Evolutionary conservation across 2,113 vertebrate genomes (phyloP), one percentile per base, ranked within the genome.

Genomic region (Psephotus haematonotus): DNA sequence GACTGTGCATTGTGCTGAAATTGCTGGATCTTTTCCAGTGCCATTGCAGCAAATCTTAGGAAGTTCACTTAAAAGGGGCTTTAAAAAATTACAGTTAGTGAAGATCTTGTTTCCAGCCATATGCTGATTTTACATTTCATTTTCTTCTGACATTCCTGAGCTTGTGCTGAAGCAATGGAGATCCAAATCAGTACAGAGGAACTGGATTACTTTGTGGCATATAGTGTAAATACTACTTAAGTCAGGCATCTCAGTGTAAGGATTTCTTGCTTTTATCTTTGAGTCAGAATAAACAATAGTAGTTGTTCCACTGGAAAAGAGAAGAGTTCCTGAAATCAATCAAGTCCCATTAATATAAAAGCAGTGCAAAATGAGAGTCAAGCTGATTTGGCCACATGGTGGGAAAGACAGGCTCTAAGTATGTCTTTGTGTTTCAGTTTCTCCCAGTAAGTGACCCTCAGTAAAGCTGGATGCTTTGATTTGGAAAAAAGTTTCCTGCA

Each of bases 251-350:
- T 91, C 70, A 67, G 20, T 74, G 24, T 60, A 93, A 80, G 41
- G 39, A 71, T 78, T 78, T 83, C 65, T 80, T 72, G 2, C 8
- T 43, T 92, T 95, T 89, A 39, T 46, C 85, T 87, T 90, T 85
- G 68, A 86, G 28, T 94, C 35, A 67, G 55, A 93, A 82, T 86
- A 90, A 94, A 69, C 24, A 85, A 52, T 53, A 76, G 44, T 79
- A 76, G 78, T 86, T 88, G 53, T 69, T 92, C 14, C 37, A 74
- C 7, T 79, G n/a, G 72, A 43, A 69, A 67, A 76, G 52, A 90
- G 59, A 64, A 76, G 28, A 62, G 70, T 63, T 88, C 29, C 85
- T 82, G 79, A 93, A 93, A 80, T 96, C 79, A 94, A 35, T 96
- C 67, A 68, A 33, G 43, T 94, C 94, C 75, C 85, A 90, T 94